Conservation (phyloP, 2,113 vertebrate genomes). For the Myrmecophaga tridactyla region DNA sequence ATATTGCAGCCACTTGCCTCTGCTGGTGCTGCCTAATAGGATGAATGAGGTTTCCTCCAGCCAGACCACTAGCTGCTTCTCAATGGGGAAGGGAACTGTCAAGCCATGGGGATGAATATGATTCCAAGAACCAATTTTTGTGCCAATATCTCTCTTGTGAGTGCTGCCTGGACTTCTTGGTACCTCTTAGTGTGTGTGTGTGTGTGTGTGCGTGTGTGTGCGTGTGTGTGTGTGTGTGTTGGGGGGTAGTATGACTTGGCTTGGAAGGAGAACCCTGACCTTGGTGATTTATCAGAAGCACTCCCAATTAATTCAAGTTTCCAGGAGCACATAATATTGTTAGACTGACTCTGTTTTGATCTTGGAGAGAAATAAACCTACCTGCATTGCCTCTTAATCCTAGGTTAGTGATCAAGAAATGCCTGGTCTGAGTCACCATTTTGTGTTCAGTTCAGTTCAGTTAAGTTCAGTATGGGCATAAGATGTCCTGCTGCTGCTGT, state of each 20-base stretch:
- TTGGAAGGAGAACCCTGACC: not conserved
- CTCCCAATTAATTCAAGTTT: no score
- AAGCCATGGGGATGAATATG: not conserved
- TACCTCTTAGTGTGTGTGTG: no score
- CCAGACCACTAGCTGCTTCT: not conserved
- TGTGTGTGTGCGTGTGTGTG: no score
- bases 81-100: not conserved
- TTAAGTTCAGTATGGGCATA: not conserved
- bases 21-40: no score
- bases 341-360: not conserved
- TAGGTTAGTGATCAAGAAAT: not conserved
- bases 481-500: not conserved
- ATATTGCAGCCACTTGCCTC: no score
- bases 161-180: not conserved
- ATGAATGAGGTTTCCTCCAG: no score
- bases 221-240: no score
- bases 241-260: no score
- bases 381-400: not conserved
- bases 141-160: not conserved
- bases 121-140: not conserved
- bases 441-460: not conserved
- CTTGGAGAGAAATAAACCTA: not conserved
- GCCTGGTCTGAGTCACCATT: not conserved
- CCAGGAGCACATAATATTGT: no score
- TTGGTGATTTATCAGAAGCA: not conserved